phyloP scores from a whole-genome alignment of 2,797 vertebrate species.

The Micropoecilia bifurca region DNA sequence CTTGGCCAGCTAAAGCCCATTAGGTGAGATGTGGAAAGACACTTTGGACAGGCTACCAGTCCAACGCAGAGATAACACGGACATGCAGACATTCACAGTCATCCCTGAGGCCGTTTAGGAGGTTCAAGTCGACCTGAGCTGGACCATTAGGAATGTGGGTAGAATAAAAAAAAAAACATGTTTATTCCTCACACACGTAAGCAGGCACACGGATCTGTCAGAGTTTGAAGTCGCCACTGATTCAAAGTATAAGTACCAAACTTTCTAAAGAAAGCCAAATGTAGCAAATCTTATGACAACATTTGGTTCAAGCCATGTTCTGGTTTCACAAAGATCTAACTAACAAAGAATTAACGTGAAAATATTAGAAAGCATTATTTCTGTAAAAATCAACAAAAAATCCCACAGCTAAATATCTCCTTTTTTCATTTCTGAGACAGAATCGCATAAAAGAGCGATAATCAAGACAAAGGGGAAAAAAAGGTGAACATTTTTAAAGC shows the following conservation, averaged over 20 bases:
- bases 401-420: neutral
- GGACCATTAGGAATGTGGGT: conserved; percentile 1
- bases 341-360: neutral
- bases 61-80: conserved; percentile 22
- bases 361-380: neutral
- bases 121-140: conserved; percentile 23
- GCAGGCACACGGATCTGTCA: neutral
- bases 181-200: neutral
- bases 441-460: neutral
- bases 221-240: neutral
- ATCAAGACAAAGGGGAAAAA: neutral
- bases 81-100: conserved; percentile 21
- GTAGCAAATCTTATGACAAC: neutral
- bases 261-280: neutral
- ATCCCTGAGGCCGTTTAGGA: conserved; percentile 22
- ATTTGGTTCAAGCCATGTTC: neutral
- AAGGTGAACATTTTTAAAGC: neutral
- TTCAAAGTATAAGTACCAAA: neutral
- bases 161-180: conserved; percentile 11
- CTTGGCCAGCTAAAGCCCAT: conserved; percentile 31
- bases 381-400: neutral
- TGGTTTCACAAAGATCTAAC: neutral
- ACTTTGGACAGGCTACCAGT: conserved; percentile 51
- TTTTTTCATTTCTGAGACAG: neutral
- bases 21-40: conserved; percentile 49